These are phyloP conservation scores for Lepilemur septentrionalis DNA, from an alignment of 2,797 vertebrate species.

Conservation along the genomic window DNA sequence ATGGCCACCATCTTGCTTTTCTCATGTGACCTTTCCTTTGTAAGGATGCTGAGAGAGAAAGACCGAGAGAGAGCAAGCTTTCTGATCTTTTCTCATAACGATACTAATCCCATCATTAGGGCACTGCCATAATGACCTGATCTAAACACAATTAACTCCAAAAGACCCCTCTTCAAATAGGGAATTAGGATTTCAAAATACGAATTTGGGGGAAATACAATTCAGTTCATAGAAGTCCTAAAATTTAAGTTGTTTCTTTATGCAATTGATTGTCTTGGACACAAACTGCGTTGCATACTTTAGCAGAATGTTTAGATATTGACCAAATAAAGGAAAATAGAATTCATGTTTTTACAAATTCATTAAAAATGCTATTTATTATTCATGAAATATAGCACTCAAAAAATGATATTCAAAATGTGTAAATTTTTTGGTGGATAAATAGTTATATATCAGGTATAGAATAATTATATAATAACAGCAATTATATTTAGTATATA, in stretches of 20 bases:
- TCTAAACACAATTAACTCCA: not conserved
- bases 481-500: not conserved
- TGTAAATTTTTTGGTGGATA: not conserved
- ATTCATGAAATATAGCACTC: not conserved
- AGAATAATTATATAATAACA: not conserved
- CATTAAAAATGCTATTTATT: conserved; percentile 6
- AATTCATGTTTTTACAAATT: not conserved
- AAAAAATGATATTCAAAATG: not conserved
- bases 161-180: not conserved
- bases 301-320: not conserved
- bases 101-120: not conserved
- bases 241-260: not conserved
- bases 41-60: not conserved
- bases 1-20: not conserved
- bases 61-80: not conserved
- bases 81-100: not conserved
- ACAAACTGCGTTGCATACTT: not conserved
- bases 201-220: not conserved
- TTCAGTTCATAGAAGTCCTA: not conserved
- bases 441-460: not conserved
- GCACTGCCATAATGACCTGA: not conserved
- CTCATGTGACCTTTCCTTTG: not conserved
- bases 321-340: not conserved
- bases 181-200: not conserved
- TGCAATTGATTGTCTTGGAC: not conserved